Percentiles rank a stretch among this genome's conserved stretches.
phyloP scores from a whole-genome alignment of 1,140 invertebrate genomes.

The silkworm (Bombyx mori) region DNA sequence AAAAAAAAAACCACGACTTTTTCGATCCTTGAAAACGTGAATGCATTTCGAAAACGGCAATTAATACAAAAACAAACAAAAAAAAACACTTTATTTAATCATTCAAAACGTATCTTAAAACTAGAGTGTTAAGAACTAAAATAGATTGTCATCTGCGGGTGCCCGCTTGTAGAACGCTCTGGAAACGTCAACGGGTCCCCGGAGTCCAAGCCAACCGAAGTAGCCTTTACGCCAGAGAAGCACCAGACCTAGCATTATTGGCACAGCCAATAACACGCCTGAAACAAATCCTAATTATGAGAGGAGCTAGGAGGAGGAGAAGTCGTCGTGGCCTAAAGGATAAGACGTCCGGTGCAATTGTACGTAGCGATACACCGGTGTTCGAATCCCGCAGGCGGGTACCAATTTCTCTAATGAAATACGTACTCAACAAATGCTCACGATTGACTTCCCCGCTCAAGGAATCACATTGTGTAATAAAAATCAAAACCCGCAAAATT shows the following conservation, averaged over 20 bases:
- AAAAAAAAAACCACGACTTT: background rate
- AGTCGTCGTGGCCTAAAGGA: too few species aligned
- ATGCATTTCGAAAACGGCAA: background rate
- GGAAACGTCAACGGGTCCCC: constrained; percentile 73
- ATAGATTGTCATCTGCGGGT: constrained; percentile 62
- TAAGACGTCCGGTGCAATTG: too few species aligned
- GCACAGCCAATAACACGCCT: constrained; percentile 77
- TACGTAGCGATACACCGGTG: too few species aligned
- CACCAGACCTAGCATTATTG: constrained; percentile 72
- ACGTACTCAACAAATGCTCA: too few species aligned
- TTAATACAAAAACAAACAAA: too few species aligned
- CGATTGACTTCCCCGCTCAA: too few species aligned
- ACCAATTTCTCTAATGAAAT: too few species aligned
- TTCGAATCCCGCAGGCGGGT: too few species aligned
- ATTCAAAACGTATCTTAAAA: constrained; percentile 4
- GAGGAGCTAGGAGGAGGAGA: too few species aligned
- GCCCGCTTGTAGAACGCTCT: constrained; percentile 80
- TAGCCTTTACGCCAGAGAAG: constrained; percentile 76
- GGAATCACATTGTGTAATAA: too few species aligned
- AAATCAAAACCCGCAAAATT: too few species aligned
- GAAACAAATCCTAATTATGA: constrained; percentile 8
- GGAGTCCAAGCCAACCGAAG: constrained; percentile 69
- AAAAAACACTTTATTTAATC: background rate
- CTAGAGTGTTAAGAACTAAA: constrained; percentile 15
- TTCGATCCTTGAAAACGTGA: background rate